Evolutionary conservation across 2,113 vertebrate species (phyloP).

Genomic region (Brachionichthys hirsutus): DNA sequence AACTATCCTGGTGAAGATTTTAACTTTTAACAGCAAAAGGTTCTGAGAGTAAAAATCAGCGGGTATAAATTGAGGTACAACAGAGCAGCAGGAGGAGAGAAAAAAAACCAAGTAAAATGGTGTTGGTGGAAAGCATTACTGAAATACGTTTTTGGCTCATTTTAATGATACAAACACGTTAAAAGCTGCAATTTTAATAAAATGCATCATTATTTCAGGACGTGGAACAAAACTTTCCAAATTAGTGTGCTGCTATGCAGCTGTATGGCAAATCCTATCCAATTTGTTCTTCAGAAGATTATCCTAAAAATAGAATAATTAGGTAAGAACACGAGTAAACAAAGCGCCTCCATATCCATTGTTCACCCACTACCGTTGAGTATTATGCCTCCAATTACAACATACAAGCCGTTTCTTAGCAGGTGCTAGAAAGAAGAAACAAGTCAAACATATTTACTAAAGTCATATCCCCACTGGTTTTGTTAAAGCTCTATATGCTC

Average conservation of each 20-base stretch:
- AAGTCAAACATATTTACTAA: constrained; percentile 50
- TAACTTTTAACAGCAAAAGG: constrained; percentile 35
- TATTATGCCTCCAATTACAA: constrained; percentile 53
- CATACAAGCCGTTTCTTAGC: constrained; percentile 43
- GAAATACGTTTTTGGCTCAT: neutral
- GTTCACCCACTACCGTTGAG: constrained; percentile 46
- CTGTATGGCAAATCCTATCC: constrained; percentile 46
- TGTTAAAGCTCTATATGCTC: constrained; percentile 51
- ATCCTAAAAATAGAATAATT: constrained; percentile 57
- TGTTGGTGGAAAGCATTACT: neutral
- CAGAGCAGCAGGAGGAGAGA: constrained; percentile 50
- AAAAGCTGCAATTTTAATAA: constrained; percentile 36
- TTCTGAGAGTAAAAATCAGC: constrained; percentile 23
- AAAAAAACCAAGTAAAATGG: constrained; percentile 13
- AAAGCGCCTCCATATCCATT: constrained; percentile 41
- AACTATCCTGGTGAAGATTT: constrained; percentile 19
- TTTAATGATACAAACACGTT: constrained; percentile 11
- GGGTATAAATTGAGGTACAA: constrained; percentile 56
- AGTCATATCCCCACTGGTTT: constrained; percentile 47
- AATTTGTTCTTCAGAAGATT: constrained; percentile 46
- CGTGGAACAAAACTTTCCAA: constrained; percentile 39
- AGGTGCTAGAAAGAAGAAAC: constrained; percentile 48
- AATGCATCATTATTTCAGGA: constrained; percentile 46
- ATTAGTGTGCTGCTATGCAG: constrained; percentile 42
- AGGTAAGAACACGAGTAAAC: constrained; percentile 49